A percentile compares a stretch with the other conserved stretches of the same genome.
Conservation (phyloP, 2,888 invertebrate species). For the Eupithecia subumbrata region DNA sequence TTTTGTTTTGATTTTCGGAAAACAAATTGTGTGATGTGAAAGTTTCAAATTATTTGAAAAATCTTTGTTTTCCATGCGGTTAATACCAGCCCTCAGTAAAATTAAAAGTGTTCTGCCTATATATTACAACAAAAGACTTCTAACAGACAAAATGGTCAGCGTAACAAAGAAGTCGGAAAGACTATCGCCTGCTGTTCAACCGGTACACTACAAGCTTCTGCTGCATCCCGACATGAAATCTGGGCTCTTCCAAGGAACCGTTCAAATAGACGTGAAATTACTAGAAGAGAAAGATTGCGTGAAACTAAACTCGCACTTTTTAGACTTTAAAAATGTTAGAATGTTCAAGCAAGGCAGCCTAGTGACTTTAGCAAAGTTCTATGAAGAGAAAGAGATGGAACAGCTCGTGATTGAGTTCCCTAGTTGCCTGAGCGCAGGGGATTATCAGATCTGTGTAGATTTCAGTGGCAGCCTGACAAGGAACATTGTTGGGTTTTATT, state of each 20-base stretch:
- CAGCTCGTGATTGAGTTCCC: conserved; percentile 68
- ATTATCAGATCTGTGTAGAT: conserved; percentile 82
- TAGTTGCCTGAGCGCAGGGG: conserved; percentile 57
- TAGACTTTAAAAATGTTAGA: conserved; percentile 78
- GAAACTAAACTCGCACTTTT: conserved; percentile 84
- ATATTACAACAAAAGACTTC: conserved; percentile 3
- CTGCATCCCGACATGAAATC: conserved; percentile 63
- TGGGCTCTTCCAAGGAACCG: conserved; percentile 67
- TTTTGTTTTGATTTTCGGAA: neutral
- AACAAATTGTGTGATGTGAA: neutral
- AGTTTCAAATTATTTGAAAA: neutral
- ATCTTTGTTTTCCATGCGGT: conserved; percentile 20
- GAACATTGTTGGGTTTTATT: conserved; percentile 89
- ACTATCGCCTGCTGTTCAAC: conserved; percentile 62
- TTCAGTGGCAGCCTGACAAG: conserved; percentile 87
- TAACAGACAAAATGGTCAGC: conserved; percentile 22
- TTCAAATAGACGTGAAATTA: conserved; percentile 69
- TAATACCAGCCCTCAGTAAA: conserved; percentile 17
- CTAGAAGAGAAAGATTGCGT: conserved; percentile 69
- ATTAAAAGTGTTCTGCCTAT: conserved; percentile 19
- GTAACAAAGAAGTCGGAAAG: conserved; percentile 54
- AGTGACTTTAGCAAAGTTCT: conserved; percentile 59
- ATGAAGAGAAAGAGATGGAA: conserved; percentile 64
- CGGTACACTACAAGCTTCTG: conserved; percentile 68
- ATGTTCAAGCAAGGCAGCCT: conserved; percentile 58